phyloP scores from a whole-genome alignment of 2,797 vertebrate species.

The Aldrovandia affinis region DNA sequence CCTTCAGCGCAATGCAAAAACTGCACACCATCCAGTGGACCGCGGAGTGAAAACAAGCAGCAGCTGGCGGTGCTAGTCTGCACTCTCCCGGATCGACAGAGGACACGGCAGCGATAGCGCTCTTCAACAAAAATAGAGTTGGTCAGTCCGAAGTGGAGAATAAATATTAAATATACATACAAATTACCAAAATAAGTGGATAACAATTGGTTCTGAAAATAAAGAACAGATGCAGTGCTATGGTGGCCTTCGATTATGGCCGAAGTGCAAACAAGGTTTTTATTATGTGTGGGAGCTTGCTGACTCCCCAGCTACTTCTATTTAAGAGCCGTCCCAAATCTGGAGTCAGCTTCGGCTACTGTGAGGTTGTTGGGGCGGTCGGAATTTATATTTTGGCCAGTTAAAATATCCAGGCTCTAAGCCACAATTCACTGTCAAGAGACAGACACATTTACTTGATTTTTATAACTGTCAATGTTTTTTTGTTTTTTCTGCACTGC shows the following conservation, averaged over 20 bases:
- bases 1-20: not conserved
- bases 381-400: no score
- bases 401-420: not conserved
- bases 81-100: not conserved
- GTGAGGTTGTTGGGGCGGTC: not conserved
- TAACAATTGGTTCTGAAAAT: not conserved
- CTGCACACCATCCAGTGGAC: not conserved
- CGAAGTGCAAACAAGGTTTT: not conserved
- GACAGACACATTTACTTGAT: constrained; percentile 2
- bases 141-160: no score
- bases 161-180: no score
- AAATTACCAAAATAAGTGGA: no score
- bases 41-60: not conserved
- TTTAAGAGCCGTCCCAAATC: not conserved
- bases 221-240: not conserved
- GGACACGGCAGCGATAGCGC: not conserved
- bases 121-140: not conserved
- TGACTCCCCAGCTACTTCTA: not conserved
- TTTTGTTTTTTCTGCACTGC: not conserved
- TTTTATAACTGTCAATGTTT: not conserved
- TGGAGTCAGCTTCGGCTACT: not conserved
- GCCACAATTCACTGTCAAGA: not conserved
- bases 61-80: not conserved
- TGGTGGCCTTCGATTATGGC: not conserved
- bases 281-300: not conserved